Base-by-base conservation (phyloP, 2,797 vertebrate species). In the Caiman crocodilus region DNA sequence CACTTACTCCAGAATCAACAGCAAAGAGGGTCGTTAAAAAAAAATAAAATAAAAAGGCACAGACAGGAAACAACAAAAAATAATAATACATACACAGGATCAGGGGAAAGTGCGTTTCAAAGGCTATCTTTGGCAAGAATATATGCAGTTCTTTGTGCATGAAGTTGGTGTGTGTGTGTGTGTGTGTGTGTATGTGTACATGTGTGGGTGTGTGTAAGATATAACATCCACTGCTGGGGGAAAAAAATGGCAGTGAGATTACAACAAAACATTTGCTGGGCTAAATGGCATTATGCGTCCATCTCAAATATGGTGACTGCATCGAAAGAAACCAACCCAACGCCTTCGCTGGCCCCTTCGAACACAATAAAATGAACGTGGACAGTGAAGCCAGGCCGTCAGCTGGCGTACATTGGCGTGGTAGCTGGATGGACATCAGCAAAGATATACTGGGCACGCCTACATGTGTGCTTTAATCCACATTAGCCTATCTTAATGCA, bases 51-150 rank as follows among this genome's bases (percentile, higher is more conserved):
- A 50, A 65, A 92, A 89, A 90, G 71, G 84, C 84, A 2, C 25
- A 83, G 15, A 59, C 58, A 59, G 20, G 20, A 90, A 90, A 14
- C 82, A 77, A 91, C 67, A 90, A 84, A 90, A 71, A 26, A 57
- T 64, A 86, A 32, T 76, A 55, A 94, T 74, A 91, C 87, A 90
- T 88, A 94, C 87, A 96, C 95, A 92, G 96, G 89, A 94, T 87
- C 86, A 95, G 96, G 93, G 95, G 2, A 98, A 98, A 98, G 97
- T 98, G 98, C 98, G 96, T 98, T 96, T 97, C 95, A 92, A 97
- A 97, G 92, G 94, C 94, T 97, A 96, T 98, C 98, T 98, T 98
- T 98, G 98, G 98, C 98, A 98, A 98, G 96, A 98, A 97, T 96
- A 97, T 95, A 97, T 97, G 96, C 95, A 95, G 94, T 95, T 97